Conservation (phyloP, 2,113 vertebrate genomes). For the Forbesichthys agassizii region DNA sequence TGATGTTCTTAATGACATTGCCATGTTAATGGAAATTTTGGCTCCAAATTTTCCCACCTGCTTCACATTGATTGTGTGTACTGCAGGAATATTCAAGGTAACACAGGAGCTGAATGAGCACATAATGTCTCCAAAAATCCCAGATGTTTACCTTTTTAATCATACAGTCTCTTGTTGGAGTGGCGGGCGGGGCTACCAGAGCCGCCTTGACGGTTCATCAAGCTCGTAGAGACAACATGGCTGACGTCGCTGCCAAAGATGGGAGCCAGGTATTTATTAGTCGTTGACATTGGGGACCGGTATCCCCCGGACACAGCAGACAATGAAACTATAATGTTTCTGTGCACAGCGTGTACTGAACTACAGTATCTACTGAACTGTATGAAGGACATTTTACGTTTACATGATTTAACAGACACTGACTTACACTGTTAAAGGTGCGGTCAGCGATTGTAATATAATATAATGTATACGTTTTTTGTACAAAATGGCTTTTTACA, state of each 20-base stretch:
- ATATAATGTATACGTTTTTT: too few relatives aligned
- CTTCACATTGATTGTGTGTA: slow-evolving; percentile 82
- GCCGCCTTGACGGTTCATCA: slow-evolving; percentile 90
- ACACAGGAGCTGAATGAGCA: neutral
- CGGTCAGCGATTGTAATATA: too few relatives aligned
- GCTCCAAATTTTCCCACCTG: slow-evolving; percentile 80
- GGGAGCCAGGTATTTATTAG: slow-evolving; percentile 84
- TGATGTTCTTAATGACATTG: slow-evolving; percentile 85
- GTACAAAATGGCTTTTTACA: too few relatives aligned
- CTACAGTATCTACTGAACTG: too few relatives aligned
- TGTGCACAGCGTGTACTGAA: too few relatives aligned
- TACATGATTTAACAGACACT: too few relatives aligned
- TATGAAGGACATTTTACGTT: too few relatives aligned
- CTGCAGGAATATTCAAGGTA: slow-evolving; percentile 88
- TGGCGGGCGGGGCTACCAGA: slow-evolving; percentile 89
- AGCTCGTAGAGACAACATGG: slow-evolving; percentile 92
- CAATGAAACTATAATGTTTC: neutral
- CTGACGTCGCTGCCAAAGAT: slow-evolving; percentile 90
- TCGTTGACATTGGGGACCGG: neutral
- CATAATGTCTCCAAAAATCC: too few relatives aligned
- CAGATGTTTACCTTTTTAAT: neutral
- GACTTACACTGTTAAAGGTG: too few relatives aligned
- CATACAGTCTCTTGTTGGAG: slow-evolving; percentile 85
- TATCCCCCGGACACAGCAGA: neutral
- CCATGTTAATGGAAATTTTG: slow-evolving; percentile 88